Evolutionary conservation across 2,113 vertebrate species (phyloP), one percentile per base, ranked within the genome.

Genomic region (Mastomys coucha): DNA sequence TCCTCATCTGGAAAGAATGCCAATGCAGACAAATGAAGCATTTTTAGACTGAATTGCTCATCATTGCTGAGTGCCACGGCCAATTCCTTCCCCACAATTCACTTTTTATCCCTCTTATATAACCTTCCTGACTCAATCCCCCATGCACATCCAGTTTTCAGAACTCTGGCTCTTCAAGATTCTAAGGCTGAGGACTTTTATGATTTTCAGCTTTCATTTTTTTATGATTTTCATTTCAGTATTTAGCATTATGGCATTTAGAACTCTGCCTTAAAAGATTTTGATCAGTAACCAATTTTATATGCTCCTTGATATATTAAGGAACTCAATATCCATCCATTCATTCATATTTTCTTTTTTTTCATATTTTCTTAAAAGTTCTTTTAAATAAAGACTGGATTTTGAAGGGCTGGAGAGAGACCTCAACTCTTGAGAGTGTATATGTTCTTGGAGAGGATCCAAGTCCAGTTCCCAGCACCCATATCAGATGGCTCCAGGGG

Each of bases 11-110:
- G 88, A 90, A 94, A 63, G 77, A 82, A 76, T 84, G 42, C 26
- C 93, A 84, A 19, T 75, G 26, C 69, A 76, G 87, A 90, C 45
- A 81, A 94, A 60, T 94, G 51, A 63, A 90, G 88, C 51, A 53
- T 84, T 82, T 93, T 84, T 42, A 73, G 72, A 63, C 78, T 33
- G 26, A 56, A 36, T 9, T 81, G 89, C 72, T 63, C 56, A 39
- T 89, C 33, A 2, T 33, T 73, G 45, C 87, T 6, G 51, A 53
- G 36, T 76, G 78, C 22, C 26, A 33, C 2, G 26, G 77, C 67
- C 78, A 67, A 26, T 42, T 81, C 53, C 53, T 81, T 81, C 65
- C 39, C 65, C 85, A 81, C 49, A 82, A 81, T 82, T 65, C 45
- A 82, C 36, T 67, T 65, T 65, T 26, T 63, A 28, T 6, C 8